Conservation (phyloP, 2,113 vertebrate genomes). For the Ciconia stormi region DNA sequence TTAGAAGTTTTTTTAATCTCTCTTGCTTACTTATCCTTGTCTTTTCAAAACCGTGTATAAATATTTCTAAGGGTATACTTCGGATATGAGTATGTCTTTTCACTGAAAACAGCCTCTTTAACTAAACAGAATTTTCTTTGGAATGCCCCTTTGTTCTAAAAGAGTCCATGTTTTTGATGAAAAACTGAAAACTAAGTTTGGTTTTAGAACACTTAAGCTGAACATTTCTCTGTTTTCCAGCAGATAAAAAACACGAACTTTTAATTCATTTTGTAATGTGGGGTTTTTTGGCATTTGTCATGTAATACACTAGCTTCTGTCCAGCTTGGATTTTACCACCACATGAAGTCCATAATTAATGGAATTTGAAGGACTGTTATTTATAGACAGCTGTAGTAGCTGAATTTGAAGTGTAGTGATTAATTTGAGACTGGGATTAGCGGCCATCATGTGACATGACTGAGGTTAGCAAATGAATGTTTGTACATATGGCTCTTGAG, state of each 20-base stretch:
- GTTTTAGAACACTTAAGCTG: neutral
- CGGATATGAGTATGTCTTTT: neutral
- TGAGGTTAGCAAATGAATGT: neutral
- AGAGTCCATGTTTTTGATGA: neutral
- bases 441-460: neutral
- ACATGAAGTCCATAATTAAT: neutral
- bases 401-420: neutral
- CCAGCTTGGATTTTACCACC: neutral
- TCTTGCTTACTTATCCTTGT: neutral
- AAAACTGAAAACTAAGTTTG: neutral
- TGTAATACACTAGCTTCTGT: neutral
- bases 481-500: neutral
- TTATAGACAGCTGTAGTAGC: neutral
- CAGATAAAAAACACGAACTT: neutral
- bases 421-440: neutral
- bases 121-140: neutral
- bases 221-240: neutral
- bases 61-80: neutral
- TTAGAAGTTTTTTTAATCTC: neutral
- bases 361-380: neutral
- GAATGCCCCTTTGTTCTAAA: neutral
- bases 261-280: neutral
- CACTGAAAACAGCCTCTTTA: neutral
- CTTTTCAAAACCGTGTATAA: neutral
- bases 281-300: neutral